Conservation (phyloP, 1,140 invertebrate species). For the Aphelenchoides fujianensis region DNA sequence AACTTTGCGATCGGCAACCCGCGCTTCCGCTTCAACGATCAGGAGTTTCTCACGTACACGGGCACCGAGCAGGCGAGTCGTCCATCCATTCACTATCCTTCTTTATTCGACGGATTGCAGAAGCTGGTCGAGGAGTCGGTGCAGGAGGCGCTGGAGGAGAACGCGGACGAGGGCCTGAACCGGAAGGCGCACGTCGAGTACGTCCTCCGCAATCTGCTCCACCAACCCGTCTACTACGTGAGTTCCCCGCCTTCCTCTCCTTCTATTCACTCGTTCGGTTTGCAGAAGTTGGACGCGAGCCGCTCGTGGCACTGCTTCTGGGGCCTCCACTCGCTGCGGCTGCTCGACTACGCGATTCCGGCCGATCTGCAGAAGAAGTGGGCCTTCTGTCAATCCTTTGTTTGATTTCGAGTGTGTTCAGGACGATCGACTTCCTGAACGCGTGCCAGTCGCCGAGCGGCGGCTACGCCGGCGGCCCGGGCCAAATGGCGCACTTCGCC, state of each 20-base stretch:
- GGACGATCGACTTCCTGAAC: slow-evolving; percentile 44
- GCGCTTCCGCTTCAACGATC: slow-evolving; percentile 6
- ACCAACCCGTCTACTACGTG: slow-evolving; percentile 1
- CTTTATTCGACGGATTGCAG: too few relatives aligned
- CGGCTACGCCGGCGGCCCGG: slow-evolving; percentile 70
- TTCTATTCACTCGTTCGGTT: background rate
- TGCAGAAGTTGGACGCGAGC: slow-evolving; percentile 34
- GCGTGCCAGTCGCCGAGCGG: slow-evolving; percentile 36
- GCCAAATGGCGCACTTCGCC: slow-evolving; percentile 85
- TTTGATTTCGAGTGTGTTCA: slow-evolving; percentile 27
- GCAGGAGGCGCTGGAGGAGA: background rate
- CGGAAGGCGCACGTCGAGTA: slow-evolving; percentile 23
- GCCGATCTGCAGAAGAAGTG: slow-evolving; percentile 26
- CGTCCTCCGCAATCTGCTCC: slow-evolving; percentile 5
- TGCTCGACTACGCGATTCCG: slow-evolving; percentile 26
- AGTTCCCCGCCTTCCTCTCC: background rate
- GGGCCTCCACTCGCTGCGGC: slow-evolving; percentile 35
- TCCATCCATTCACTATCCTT: too few relatives aligned
- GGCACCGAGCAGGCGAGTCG: slow-evolving; percentile 9
- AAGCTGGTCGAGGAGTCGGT: slow-evolving; percentile 3
- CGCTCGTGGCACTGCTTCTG: slow-evolving; percentile 46
- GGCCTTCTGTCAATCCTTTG: slow-evolving; percentile 6
- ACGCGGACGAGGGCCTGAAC: background rate
- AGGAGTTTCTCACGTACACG: background rate
- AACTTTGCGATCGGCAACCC: background rate